Base-by-base conservation (phyloP, 2,113 vertebrate genomes). In the Prionailurus bengalensis region DNA sequence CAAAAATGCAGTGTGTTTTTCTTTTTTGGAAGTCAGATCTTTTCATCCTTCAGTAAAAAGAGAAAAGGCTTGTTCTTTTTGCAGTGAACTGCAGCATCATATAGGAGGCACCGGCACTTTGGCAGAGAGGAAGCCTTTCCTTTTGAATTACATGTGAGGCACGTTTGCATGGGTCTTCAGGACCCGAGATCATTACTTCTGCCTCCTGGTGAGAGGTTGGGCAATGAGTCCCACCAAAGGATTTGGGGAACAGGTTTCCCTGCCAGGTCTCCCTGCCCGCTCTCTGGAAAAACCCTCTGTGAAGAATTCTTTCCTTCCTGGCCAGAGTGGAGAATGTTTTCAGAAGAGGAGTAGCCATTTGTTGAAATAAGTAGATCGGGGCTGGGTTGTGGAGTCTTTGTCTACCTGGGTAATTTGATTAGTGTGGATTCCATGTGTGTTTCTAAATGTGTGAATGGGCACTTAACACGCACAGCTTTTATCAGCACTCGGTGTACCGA, bases 121-220 rank as follows among this genome's bases (percentile, higher is more conserved):
- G 65, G 96, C n/a, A 82, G 87, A 97, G 88, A 95, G 96, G 97
- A 97, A 96, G 55, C 0, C 19, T 94, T 81, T 95, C 85, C 65
- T 93, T 97, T 98, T 97, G 91, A 98, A 91, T 93, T 95, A 86
- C 53, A 97, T 83, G 97, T 94, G 97, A 98, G 95, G 97, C 96
- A 95, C 92, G 74, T 94, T 98, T 97, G 95, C 91, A 93, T 97
- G 98, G 98, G 92, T 96, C 97, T 97, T 95, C 53, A 91, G 97
- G 95, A 98, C 96, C 61, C 94, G 94, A 89, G 81, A 98, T 96
- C 93, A 97, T 98, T 98, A 96, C 71, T 29, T 89, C 45, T 90
- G 81, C 33, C 76, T 93, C 81, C 82, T 81, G 61, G 84, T 88
- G 78, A 94, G 66, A 73, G 29, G 36, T 21, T 83, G 65, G 90